A percentile compares a stretch with the other conserved stretches of the same genome.
Conservation (phyloP, 2,113 vertebrate genomes). For the Pionites leucogaster region DNA sequence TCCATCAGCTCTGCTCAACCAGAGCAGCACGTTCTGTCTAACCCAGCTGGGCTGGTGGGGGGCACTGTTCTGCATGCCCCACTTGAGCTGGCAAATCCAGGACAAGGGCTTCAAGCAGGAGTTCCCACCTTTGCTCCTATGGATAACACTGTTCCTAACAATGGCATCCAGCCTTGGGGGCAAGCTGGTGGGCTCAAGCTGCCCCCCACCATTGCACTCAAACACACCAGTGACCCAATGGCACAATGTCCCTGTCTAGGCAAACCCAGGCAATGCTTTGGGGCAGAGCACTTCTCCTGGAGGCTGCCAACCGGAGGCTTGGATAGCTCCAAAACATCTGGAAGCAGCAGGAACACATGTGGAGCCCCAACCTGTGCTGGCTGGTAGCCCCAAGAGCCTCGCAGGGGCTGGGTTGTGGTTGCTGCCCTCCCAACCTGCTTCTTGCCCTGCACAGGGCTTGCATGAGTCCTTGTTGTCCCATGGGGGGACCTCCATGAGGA, state of each 20-base stretch:
- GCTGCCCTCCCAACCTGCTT: neutral
- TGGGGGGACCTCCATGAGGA: neutral
- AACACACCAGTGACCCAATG: neutral
- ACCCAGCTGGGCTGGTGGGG: rapidly evolving
- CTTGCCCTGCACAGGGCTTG: neutral
- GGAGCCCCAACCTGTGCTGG: neutral
- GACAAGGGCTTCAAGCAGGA: neutral
- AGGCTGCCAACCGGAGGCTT: neutral
- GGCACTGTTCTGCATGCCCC: neutral
- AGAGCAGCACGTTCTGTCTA: neutral
- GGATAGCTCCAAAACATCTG: neutral
- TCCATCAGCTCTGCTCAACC: neutral
- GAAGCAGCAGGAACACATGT: neutral
- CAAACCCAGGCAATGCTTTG: neutral
- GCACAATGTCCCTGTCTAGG: neutral
- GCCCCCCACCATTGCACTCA: neutral
- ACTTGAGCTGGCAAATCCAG: neutral
- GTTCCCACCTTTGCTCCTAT: neutral
- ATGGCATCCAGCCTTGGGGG: neutral
- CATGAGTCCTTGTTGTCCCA: neutral
- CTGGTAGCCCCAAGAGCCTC: neutral
- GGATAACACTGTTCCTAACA: neutral
- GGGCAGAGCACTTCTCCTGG: neutral
- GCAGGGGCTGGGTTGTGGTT: neutral
- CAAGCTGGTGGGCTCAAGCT: neutral